Base-by-base conservation (phyloP, 2,797 vertebrate species). In the Rhinella marina region DNA sequence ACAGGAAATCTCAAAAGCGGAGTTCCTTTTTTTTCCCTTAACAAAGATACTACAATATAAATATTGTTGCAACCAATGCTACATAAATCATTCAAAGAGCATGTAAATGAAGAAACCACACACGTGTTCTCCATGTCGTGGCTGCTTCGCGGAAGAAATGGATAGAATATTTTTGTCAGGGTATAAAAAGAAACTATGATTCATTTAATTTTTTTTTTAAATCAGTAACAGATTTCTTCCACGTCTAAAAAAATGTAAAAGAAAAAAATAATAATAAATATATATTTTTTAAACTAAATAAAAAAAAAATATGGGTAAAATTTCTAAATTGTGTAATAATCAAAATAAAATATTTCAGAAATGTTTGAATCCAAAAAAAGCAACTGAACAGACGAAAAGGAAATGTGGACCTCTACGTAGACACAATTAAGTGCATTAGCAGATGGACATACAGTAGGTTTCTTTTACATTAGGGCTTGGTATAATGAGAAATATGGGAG, bases 11-110 rank as follows among this genome's bases (percentile, higher is more conserved):
- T 88, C 78, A 56, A 88, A 88, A 82, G 57, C 57, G 27, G 41
- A 88, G 75, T 27, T 50, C 17, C 72, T 59, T 75, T 84, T 84
- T 75, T 75, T 73, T 73, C 68, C 85, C 21, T 85, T 88, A 56
- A 88, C 73, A 81, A 82, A 86, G 87, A 86, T 66, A 77, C 84
- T 88, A 77, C 87, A 86, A 82, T 81, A 77, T 88, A 93, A 90
- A 88, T 89, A 83, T 5, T 88, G 83, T 81, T 82, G 70, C 84
- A 76, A 77, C 84, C 86, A 86, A 88, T 88, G 77, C 76, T 86
- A 52, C 70, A 88, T 88, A 88, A 88, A 88, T 88, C 87, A 82
- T 82, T 32, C 32, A 52, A 41, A 61, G 66, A 77, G 78, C 70
- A 82, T 59, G 64, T 84, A 85, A 81, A 88, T 56, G 72, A 81